Evolutionary conservation across 2,797 vertebrate species (phyloP), one percentile per base, ranked within the genome.

Genomic region (Botia almorhae): DNA sequence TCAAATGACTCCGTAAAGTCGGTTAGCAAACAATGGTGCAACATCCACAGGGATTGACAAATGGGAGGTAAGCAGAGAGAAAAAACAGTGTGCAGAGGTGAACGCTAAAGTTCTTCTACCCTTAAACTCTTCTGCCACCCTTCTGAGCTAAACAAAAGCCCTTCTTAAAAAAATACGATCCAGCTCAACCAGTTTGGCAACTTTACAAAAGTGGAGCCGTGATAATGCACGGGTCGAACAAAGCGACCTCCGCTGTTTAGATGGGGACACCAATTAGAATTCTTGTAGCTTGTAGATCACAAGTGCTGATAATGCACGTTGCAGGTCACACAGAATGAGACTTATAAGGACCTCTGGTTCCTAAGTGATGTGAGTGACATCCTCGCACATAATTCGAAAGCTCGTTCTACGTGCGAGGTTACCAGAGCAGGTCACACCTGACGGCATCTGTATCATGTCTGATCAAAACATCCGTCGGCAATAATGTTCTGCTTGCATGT

Each of bases 131-230:
- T 84, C 81, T 76, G 83, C 81, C 79, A 87, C 83, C 81, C 84
- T 58, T 86, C 82, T 80, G 80, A 83, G 87, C 85, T 87, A 90
- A 88, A 93, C 92, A 93, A 92, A 89, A 89, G 88, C 85, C 82
- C 80, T 29, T 84, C 83, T 90, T 84, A 61, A 29, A 70, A 48
- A 26, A 48, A 69, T 14, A 50, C 3, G 39, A 69, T 85, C 92
- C 14, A 63, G 93, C 83, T 87, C 11, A 86, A 94, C 94, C 87
- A 87, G 94, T 95, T 91, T 56, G 56, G 80, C 93, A n/a, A 82
- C 92, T 89, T 87, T 82, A 82, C 75, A 81, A 69, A 86, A 88
- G 87, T 88, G 77, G 86, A 53, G 11, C 82, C 87, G 77, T 88
- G 71, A 56, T 70, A 87, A 74, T 81, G 43, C 81, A 51, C 83